phyloP scores from a whole-genome alignment of 2,888 invertebrate species.

The Ariolimax columbianus region DNA sequence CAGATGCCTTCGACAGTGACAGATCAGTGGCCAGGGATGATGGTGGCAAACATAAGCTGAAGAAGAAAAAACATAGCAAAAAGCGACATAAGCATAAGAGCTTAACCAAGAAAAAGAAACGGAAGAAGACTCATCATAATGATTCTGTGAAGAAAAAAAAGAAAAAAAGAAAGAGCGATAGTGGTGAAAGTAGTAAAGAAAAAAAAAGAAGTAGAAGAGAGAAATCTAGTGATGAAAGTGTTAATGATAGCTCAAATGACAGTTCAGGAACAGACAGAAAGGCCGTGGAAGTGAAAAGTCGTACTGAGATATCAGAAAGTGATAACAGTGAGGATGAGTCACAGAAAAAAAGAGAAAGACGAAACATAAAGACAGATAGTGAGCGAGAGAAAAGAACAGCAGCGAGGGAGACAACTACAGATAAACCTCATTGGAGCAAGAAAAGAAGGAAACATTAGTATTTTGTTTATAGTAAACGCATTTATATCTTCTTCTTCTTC shows the following conservation, averaged over 20 bases:
- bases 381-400: conserved; percentile 1
- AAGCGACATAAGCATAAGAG: conserved; percentile 24
- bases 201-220: conserved; percentile 11
- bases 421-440: not conserved
- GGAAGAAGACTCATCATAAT: not conserved
- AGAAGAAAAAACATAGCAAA: conserved; percentile 20
- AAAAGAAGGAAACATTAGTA: conserved; percentile 29
- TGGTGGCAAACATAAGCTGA: not conserved
- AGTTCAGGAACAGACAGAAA: not conserved
- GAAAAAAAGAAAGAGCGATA: not conserved
- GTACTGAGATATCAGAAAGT: conserved; percentile 24
- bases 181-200: conserved; percentile 3
- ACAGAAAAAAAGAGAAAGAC: not conserved
- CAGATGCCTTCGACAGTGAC: conserved; percentile 46
- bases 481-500: no score
- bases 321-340: conserved; percentile 26
- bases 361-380: conserved; percentile 23
- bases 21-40: not conserved
- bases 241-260: not conserved
- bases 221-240: conserved; percentile 3
- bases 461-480: not conserved
- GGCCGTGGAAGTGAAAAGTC: not conserved
- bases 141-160: conserved; percentile 11
- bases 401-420: not conserved
- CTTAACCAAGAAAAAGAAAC: conserved; percentile 8